Evolutionary conservation across 2,888 invertebrate genomes (phyloP), one percentile per base, ranked within the genome.

Genomic region (Dasysyrphus albostriatus): DNA sequence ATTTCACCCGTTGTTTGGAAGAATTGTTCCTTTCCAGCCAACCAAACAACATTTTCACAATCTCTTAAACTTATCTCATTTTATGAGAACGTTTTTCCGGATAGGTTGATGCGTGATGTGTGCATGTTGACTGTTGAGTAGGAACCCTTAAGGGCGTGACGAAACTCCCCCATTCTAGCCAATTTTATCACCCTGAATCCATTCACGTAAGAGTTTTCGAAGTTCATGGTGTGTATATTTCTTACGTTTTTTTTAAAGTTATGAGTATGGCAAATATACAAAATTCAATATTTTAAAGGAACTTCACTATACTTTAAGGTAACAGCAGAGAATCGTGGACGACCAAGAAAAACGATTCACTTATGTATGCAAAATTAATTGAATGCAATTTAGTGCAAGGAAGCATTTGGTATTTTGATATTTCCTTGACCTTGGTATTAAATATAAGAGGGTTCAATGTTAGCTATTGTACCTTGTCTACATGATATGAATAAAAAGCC

Each of bases 21-120:
- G 32, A 32, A 34, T 16, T 65, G 44, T 65, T 47, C 32, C 65
- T 65, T 65, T 47, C 32, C 32, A 65, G 65, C 32, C 47, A 32
- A 65, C 32, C 16, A 47, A 65, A 65, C 10, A 65, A 65, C 47
- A 65, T 65, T 32, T 63, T 47, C 65, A 65, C 65, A 65, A 65
- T 65, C 65, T 47, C 47, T 47, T 65, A 12, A 65, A 12, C 32
- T 65, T 47, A 65, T 65, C 47, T 65, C 47, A 47, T 29, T 63
- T 65, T 32, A 65, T 65, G 29, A n/a, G 19, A 29, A 65, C 47
- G 65, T 65, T 65, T 59, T 65, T 44, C 47, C 16, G n/a, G 32
- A 12, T 34, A 65, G 16, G 47, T 47, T 47, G 44, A 44, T 63
- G 63, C 44, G 63, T 65, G 65, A 65, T 47, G 47, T 44, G 9